These are phyloP conservation scores for Siniperca undulata DNA, from an alignment of 2,797 vertebrate species.

Conservation along the genomic window DNA sequence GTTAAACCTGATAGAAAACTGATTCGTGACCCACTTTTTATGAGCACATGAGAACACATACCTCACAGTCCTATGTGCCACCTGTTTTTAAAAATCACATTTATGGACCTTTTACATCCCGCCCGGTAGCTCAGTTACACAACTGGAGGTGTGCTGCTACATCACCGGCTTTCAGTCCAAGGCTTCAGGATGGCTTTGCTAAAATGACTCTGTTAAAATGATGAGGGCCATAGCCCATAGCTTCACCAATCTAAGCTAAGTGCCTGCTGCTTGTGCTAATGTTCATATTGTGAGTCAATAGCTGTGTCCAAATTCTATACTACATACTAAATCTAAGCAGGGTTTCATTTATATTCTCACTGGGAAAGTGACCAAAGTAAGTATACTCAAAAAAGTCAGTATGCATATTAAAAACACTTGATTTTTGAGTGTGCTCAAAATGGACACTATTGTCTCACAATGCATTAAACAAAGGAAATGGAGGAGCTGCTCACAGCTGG, in stretches of 20 bases:
- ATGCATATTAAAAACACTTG: not conserved
- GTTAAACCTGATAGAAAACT: conserved; percentile 15
- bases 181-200: not conserved
- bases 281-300: not conserved
- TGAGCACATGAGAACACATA: not conserved
- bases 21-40: conserved; percentile 32
- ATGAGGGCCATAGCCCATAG: no score
- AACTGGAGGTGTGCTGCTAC: not conserved
- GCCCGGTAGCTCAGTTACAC: not conserved
- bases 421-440: not conserved
- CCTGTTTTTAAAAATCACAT: conserved; percentile 15
- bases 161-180: not conserved
- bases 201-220: no score
- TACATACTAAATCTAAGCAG: not conserved
- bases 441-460: not conserved
- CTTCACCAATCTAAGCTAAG: not conserved
- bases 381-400: not conserved
- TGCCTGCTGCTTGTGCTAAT: not conserved
- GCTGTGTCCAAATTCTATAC: not conserved
- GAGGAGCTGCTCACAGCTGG: not conserved
- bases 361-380: not conserved
- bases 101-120: not conserved
- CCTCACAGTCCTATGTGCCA: conserved; percentile 7
- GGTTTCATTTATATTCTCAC: not conserved
- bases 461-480: not conserved